These are phyloP conservation scores for Chloromyia formosa DNA, from an alignment of 2,888 invertebrate genomes.

Conservation along the genomic window DNA sequence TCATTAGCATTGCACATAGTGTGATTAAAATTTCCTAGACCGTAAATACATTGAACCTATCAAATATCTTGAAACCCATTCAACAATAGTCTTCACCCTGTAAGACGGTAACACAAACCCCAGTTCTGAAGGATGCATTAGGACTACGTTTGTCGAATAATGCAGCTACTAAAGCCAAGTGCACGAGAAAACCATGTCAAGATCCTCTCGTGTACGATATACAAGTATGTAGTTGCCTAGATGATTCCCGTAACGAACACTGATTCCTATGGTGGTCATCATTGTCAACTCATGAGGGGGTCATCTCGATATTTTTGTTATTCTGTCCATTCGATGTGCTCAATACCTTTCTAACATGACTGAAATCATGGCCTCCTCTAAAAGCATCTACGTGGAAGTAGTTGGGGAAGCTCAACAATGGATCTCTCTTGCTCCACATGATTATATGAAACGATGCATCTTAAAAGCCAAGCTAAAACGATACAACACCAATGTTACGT, in stretches of 20 bases:
- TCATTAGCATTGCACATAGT: no score
- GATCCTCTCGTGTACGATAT: neutral
- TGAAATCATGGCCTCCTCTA: neutral
- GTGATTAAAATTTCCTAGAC: no score
- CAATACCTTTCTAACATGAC: slow-evolving; percentile 14
- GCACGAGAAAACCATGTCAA: slow-evolving; percentile 28
- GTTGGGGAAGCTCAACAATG: slow-evolving; percentile 22
- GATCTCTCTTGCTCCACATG: slow-evolving; percentile 19
- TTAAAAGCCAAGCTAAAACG: neutral
- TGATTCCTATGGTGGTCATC: slow-evolving; percentile 45
- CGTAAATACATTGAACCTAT: no score
- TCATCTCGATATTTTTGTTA: slow-evolving; percentile 48
- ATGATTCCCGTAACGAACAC: neutral
- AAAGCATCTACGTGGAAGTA: neutral
- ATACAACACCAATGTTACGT: slow-evolving; percentile 4
- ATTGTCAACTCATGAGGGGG: slow-evolving; percentile 49
- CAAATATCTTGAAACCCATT: no score
- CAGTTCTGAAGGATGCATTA: neutral
- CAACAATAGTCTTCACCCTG: no score
- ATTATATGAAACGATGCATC: slow-evolving; percentile 29
- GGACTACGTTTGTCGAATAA: neutral
- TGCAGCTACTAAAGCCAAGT: neutral
- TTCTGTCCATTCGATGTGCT: slow-evolving; percentile 33
- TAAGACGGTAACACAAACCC: neutral
- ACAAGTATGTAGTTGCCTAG: neutral